Base-by-base conservation (phyloP, 2,888 invertebrate species). In the Ceriagrion tenellum region DNA sequence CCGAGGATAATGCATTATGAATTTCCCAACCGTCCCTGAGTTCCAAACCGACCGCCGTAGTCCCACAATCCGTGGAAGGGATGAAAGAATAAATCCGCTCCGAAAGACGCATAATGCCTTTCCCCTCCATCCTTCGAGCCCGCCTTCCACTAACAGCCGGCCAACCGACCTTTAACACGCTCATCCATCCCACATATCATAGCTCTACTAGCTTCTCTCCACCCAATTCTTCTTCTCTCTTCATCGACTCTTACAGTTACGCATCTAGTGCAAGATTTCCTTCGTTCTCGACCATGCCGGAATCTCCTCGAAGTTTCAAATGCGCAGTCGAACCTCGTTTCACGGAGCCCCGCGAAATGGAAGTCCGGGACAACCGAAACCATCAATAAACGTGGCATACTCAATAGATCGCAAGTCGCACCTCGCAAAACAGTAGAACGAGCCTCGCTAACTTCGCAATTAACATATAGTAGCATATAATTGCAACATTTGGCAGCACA, bases 1-100 rank as follows among this genome's bases (percentile, higher is more conserved):
- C 35, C 81, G 81, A 81, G 81, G 81, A 35, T 35, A 81, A 81
- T 81, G 81, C 35, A 81, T 81, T 30, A 81, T 81, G 35, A 81
- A 81, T 81, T 81, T 81, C 10, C 81, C 81, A n/a, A 35, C 81
- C 81, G 30, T 35, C 81, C 35, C 35, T 18, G 81, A 35, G 35
- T 13, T 35, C 16, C 81, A 35, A 59, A 35, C 35, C 81, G 35
- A 35, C 81, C 81, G 81, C n/a, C 81, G 16, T n/a, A 20, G 18
- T 16, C 30, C 81, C 81, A 35, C 81, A 2, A 20, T 59, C 12
- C 69, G 69, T n/a, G n/a, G n/a, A 69, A 69, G 69, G n/a, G n/a
- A 81, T 69, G n/a, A 35, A 81, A 81, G 35, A 81, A 81, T n/a
- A 35, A 81, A 81, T 81, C 81, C 81, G 35, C 26, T 18, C 30